Base-by-base conservation (phyloP, 2,888 invertebrate species). In the Thyatira batis region DNA sequence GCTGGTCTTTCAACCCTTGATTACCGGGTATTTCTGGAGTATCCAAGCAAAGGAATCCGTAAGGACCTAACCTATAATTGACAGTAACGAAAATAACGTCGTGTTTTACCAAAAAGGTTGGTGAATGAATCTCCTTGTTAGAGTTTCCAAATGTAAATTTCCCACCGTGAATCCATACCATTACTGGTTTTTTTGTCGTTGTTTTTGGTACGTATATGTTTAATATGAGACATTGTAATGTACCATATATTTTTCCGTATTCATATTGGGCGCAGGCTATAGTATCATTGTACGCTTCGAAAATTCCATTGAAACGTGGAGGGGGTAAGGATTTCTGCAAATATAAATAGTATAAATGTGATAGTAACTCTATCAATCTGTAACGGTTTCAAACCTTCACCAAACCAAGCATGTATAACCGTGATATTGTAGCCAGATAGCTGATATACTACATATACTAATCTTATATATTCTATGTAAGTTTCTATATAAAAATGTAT, bases 181-280 rank as follows among this genome's bases (percentile, higher is more conserved):
- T 13, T 1, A 53, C 51, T 17, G 56, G 53, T 1, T 30, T 43
- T 2, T 48, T 27, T 25, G 43, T 13, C 0, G 13, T 43, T n/a
- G 53, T n/a, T 20, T 49, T 44, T 3, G 56, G 56, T 0, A 56
- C 53, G 11, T 53, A 53, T 20, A 56, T 49, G n/a, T 56, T 56
- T 10, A 56, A 4, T 55, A 46, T 2, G 0, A 95, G 84, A 55
- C 94, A 95, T 65, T 93, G 92, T 55, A 92, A 83, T 27, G 81
- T 43, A 77, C 92, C 71, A 69, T 84, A 33, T 13, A 63, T 52
- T 72, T 84, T 50, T 75, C 70, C 60, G 30, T 67, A 60, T 45
- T 69, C 71, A 10, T 56, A 13, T 67, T 77, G 76, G 10, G 64
- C 60, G 51, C 64, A 66, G n/a, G 54, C 52, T 9, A 55, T 60